phyloP scores from a whole-genome alignment of 2,888 invertebrate species.

The Amphipyra berbera region DNA sequence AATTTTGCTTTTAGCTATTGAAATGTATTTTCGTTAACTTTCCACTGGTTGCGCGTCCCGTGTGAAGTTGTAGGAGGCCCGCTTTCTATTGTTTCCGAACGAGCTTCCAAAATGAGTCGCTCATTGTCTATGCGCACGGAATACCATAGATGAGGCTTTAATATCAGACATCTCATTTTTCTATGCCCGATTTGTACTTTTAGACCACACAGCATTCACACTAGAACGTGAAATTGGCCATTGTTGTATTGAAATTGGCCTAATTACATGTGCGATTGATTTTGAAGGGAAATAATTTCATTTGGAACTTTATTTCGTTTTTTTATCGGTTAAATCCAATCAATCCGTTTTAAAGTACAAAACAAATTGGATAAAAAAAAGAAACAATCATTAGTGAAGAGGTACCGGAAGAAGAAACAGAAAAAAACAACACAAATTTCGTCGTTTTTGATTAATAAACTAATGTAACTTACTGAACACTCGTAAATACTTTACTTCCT shows the following conservation, averaged over 20 bases:
- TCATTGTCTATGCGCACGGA: conserved; percentile 70
- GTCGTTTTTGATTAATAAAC: too few relatives aligned
- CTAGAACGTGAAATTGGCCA: conserved; percentile 70
- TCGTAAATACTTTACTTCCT: too few relatives aligned
- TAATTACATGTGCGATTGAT: conserved; percentile 61
- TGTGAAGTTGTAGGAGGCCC: conserved; percentile 74
- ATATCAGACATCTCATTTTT: conserved; percentile 74
- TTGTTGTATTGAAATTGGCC: conserved; percentile 71
- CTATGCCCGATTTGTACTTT: conserved; percentile 67
- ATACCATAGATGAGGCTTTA: conserved; percentile 76
- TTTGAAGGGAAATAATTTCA: conserved; percentile 41
- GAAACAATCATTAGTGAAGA: too few relatives aligned
- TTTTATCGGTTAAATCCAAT: conserved; percentile 14
- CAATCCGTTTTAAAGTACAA: conserved; percentile 12
- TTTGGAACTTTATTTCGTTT: conserved; percentile 15
- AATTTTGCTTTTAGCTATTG: conserved; percentile 86
- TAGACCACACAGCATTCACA: conserved; percentile 70
- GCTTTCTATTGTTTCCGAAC: conserved; percentile 81
- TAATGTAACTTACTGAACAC: too few relatives aligned
- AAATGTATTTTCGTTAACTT: conserved; percentile 88
- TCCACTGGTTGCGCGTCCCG: conserved; percentile 75
- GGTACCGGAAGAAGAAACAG: too few relatives aligned
- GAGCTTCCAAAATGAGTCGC: conserved; percentile 66
- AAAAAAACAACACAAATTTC: too few relatives aligned
- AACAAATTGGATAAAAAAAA: not conserved